Conservation (phyloP, 2,888 invertebrate species). For the Lasioglossum leucozonium region DNA sequence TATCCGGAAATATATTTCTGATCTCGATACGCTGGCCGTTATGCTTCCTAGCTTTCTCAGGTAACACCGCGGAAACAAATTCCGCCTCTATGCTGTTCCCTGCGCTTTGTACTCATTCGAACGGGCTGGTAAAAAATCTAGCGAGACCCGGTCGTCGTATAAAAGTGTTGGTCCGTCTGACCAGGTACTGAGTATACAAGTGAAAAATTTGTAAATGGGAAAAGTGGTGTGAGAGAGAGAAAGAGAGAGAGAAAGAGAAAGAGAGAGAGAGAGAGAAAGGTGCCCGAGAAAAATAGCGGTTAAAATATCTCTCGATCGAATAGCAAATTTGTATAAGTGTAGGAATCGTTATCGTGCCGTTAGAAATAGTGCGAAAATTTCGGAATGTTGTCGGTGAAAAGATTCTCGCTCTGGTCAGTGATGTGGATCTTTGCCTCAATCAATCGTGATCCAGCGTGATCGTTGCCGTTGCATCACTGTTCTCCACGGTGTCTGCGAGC, state of each 20-base stretch:
- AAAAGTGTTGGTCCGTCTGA: constrained; percentile 45
- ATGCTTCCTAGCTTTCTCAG: too few species aligned
- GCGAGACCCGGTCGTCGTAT: constrained; percentile 5
- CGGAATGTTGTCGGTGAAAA: not conserved
- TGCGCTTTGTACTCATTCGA: not conserved
- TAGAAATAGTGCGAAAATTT: not conserved
- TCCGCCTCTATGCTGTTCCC: too few species aligned
- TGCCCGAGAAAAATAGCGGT: constrained; percentile 17
- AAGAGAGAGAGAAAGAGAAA: too few species aligned
- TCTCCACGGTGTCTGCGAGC: constrained; percentile 28
- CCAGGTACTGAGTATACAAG: not conserved
- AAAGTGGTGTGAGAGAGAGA: not conserved
- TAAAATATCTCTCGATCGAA: not conserved
- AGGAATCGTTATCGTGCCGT: not conserved
- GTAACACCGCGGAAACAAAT: too few species aligned
- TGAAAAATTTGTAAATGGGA: constrained; percentile 44
- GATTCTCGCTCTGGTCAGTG: not conserved
- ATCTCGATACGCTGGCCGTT: too few species aligned
- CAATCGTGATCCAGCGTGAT: not conserved
- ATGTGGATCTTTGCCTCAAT: not conserved
- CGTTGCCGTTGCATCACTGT: constrained; percentile 17
- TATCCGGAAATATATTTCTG: constrained; percentile 9
- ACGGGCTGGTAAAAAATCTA: constrained; percentile 30
- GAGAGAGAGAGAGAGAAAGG: too few species aligned
- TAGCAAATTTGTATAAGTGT: not conserved